Evolutionary conservation across 2,113 vertebrate genomes (phyloP), one percentile per base, ranked within the genome.

Genomic region (Rhipidura dahli): DNA sequence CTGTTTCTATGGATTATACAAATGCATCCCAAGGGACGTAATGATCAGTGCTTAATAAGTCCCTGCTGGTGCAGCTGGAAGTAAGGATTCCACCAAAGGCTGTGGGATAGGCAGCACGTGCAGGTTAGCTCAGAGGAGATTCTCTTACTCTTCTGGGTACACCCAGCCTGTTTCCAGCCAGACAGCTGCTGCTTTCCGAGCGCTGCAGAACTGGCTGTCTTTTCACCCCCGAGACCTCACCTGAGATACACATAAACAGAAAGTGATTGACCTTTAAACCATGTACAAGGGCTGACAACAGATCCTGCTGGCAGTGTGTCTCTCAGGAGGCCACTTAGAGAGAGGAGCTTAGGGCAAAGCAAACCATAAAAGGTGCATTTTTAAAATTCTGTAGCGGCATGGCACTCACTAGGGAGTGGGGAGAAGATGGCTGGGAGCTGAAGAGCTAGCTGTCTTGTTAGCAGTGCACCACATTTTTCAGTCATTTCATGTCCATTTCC

Each of bases 241-340:
- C 57, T 82, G 49, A 87, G 77, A 57, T 21, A 21, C 20, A 17
- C 15, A 7, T 6, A 14, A 73, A 16, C 6, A 16, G 28, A 60
- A 60, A 0, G 0, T 61, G 45, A 31, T 7, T 51, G 51, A 56
- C 33, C 37, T 56, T 63, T 47, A 78, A 15, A 27, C 26, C 13
- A 6, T 1, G 2, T 44, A 22, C 47, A 51, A 47, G 49, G 16
- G 28, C 8, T 45, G 1, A 1, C 16, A 26, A 50, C 2, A 63
- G 47, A 78, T 11, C 4, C 63, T 83, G 20, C 37, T 30, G 50
- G 45, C 24, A 9, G 7, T 7, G 5, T 45, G 22, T 66, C 49
- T 65, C 27, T 61, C 30, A 82, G 56, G 15, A 75, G 18, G 22
- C 1, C 1, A 10, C 15, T 30, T 15, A 6, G 28, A 13, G 18